Percentiles rank a stretch among this genome's conserved stretches.
phyloP scores from a whole-genome alignment of 2,797 vertebrate species.

The Spondyliosoma cantharus region DNA sequence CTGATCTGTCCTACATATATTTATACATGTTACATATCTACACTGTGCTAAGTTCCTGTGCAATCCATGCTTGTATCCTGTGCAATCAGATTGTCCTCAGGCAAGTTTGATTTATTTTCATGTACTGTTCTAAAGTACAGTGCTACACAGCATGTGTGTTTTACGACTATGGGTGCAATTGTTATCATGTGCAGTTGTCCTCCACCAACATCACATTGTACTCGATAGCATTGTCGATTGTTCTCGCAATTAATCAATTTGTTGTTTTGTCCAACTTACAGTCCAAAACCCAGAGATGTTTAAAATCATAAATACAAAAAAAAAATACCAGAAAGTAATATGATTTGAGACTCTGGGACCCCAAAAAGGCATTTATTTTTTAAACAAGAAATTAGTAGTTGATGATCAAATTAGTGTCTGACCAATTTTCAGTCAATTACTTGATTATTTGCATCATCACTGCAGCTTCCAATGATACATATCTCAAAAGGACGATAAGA shows the following conservation, averaged over 20 bases:
- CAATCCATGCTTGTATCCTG: too few relatives aligned
- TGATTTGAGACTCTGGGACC: not conserved
- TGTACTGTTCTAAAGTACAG: too few relatives aligned
- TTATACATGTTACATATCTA: too few relatives aligned
- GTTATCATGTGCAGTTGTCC: too few relatives aligned
- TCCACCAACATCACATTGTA: not conserved
- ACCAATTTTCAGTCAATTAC: not conserved
- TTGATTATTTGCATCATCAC: not conserved
- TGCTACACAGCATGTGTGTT: too few relatives aligned
- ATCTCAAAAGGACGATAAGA: not conserved
- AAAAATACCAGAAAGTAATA: not conserved
- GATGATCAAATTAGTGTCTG: not conserved
- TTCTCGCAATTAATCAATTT: not conserved
- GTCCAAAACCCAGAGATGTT: not conserved
- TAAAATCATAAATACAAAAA: not conserved
- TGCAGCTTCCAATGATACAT: not conserved
- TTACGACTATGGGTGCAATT: too few relatives aligned
- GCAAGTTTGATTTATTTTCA: too few relatives aligned
- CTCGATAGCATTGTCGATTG: not conserved
- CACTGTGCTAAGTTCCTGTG: too few relatives aligned
- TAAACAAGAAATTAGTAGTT: too few relatives aligned
- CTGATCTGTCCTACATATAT: not conserved
- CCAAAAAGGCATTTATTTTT: not conserved
- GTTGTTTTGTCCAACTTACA: not conserved
- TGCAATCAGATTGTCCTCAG: too few relatives aligned